These are phyloP conservation scores for Drosophila neoperkinsi DNA, from an alignment of 2,888 invertebrate species.

Conservation along the genomic window DNA sequence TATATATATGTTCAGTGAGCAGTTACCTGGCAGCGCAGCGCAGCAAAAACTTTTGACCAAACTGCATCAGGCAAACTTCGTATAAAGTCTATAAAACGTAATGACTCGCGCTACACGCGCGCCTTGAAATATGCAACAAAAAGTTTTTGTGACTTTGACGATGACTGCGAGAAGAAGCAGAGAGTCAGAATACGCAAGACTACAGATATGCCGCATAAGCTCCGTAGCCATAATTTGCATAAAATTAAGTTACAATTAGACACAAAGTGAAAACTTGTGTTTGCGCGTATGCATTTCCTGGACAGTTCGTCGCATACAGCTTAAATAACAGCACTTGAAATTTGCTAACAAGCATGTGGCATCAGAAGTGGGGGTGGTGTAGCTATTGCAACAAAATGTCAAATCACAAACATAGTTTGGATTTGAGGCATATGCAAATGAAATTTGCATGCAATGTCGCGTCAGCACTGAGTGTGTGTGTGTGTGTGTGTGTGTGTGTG, in stretches of 20 bases:
- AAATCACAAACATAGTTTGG: slow-evolving; percentile 29
- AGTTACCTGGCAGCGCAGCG: slow-evolving; percentile 54
- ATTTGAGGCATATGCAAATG: slow-evolving; percentile 42
- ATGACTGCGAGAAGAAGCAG: slow-evolving; percentile 4
- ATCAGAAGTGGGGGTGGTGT: background rate
- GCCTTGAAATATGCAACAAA: slow-evolving; percentile 73
- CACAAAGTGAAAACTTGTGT: slow-evolving; percentile 29
- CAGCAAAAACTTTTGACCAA: slow-evolving; percentile 67
- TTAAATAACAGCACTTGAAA: slow-evolving; percentile 30
- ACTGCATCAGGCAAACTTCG: slow-evolving; percentile 72
- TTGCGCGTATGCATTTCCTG: background rate
- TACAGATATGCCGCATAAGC: slow-evolving; percentile 18
- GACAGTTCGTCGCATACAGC: slow-evolving; percentile 15
- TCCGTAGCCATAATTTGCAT: slow-evolving; percentile 43
- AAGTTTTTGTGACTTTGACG: slow-evolving; percentile 69
- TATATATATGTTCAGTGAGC: background rate
- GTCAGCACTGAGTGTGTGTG: slow-evolving; percentile 22
- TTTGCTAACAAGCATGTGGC: background rate
- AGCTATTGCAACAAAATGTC: slow-evolving; percentile 24
- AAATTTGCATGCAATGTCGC: slow-evolving; percentile 68
- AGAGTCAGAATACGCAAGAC: background rate
- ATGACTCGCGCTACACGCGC: slow-evolving; percentile 75
- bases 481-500: slow-evolving; percentile 5
- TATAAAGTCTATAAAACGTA: slow-evolving; percentile 78
- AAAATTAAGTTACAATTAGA: slow-evolving; percentile 66